phyloP scores from a whole-genome alignment of 2,113 vertebrate genomes.

The Plotosus lineatus region DNA sequence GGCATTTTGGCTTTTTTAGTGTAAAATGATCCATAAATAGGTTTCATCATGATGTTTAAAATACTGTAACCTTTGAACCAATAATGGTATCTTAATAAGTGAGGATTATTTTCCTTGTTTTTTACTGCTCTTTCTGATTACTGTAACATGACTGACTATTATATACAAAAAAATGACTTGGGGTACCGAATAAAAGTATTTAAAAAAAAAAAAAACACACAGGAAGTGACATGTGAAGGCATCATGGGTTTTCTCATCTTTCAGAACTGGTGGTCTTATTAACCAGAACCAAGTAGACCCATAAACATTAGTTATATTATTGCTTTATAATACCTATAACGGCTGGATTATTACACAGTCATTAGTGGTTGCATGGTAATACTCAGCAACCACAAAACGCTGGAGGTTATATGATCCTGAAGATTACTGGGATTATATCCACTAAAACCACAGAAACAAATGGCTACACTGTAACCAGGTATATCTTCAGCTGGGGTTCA shows the following conservation, averaged over 20 bases:
- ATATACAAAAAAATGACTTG: too few species aligned
- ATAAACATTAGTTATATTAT: background rate
- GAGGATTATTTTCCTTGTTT: too few species aligned
- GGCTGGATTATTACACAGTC: background rate
- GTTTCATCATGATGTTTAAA: too few species aligned
- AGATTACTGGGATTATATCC: conserved; percentile 22
- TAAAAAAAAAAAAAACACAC: background rate
- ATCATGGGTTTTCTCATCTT: background rate
- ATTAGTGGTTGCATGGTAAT: background rate
- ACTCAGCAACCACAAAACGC: conserved; percentile 29
- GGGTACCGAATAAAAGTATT: too few species aligned
- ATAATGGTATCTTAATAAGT: too few species aligned
- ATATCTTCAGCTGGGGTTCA: background rate
- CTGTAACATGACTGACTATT: too few species aligned
- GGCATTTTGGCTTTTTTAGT: too few species aligned
- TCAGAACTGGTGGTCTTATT: background rate
- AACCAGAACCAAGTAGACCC: background rate
- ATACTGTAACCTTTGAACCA: too few species aligned
- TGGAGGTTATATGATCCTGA: background rate
- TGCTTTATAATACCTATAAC: background rate
- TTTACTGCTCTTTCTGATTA: too few species aligned
- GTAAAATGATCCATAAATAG: too few species aligned
- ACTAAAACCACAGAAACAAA: conserved; percentile 9
- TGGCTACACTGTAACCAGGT: background rate
- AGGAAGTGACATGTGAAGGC: background rate